phyloP scores from a whole-genome alignment of 2,113 vertebrate species.

The Daphoenositta chrysoptera region DNA sequence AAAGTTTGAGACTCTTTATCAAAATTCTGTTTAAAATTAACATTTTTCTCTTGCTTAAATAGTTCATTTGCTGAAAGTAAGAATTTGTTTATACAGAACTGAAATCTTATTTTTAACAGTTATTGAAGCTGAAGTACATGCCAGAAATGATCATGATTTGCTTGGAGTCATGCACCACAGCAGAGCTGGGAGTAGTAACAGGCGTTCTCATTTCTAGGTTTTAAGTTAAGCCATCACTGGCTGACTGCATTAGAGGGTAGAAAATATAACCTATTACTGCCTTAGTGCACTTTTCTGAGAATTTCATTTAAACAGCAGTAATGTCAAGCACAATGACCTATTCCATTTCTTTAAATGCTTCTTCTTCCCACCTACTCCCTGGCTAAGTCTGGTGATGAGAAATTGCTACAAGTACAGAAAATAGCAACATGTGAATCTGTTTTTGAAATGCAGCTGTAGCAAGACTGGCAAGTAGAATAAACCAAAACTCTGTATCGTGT shows the following conservation, averaged over 20 bases:
- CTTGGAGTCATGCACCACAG: not conserved
- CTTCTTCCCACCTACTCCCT: not conserved
- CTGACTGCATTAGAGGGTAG: not conserved
- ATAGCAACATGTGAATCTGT: not conserved
- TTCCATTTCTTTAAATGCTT: not conserved
- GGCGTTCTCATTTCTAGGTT: not conserved
- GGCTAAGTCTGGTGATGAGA: not conserved
- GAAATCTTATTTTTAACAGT: not conserved
- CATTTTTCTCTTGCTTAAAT: not conserved
- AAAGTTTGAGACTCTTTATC: not conserved
- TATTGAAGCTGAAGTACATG: not conserved
- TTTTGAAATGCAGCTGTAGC: not conserved
- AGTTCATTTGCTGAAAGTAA: not conserved
- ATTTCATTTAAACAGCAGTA: not conserved
- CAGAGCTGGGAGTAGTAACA: not conserved
- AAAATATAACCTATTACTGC: not conserved
- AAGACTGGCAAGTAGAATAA: not conserved
- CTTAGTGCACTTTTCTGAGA: not conserved
- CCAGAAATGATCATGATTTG: not conserved
- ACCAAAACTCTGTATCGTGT: not conserved
- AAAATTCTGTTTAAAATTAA: not conserved
- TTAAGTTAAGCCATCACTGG: not conserved
- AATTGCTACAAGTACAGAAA: not conserved
- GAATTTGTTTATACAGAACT: not conserved
- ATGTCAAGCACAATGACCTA: not conserved